Base-by-base conservation (phyloP, 2,888 invertebrate species). In the Andrena bucephala region DNA sequence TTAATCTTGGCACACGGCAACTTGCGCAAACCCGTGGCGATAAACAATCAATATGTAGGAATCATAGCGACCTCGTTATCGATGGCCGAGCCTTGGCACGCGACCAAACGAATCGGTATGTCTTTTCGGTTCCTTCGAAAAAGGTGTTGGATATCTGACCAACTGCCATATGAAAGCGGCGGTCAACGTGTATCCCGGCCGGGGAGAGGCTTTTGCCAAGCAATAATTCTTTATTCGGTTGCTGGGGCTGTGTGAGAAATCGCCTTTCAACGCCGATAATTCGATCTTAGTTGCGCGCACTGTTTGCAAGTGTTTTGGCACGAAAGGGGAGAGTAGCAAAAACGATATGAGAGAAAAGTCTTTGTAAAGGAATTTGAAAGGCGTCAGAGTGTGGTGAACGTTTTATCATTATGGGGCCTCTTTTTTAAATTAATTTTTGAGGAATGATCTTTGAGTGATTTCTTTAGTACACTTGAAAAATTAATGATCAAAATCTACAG, bases 41-140 rank as follows among this genome's bases (percentile, higher is more conserved):
- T 89, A 87, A 84, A 85, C 83, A 88, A 88, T 88, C 85, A 72
- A 89, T 89, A 87, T 76, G 79, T 79, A 75, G 81, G 74, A 75
- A 80, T 82, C 80, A 82, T 82, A 81, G 81, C 76, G 84, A 83
- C 85, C 87, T 81, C 85, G 77, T 89, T 89, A 87, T 88, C 82
- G 81, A 76, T 65, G 68, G 76, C 85, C 74, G 79, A 67, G 70
- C 79, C 83, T 42, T 89, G 89, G 89, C 89, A 31, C 31, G n/a
- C 24, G 75, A 48, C 85, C 89, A 89, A 77, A 62, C 66, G 67
- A 71, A 70, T 27, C 48, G 31, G 8, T 31, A 54, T 69, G 29
- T 85, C 68, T 74, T 66, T 54, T 80, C 60, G 57, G 62, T 65
- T 59, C 62, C 36, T 60, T 67, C 8, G 7, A 63, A 57, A 83